Percentiles rank a stretch among this genome's conserved stretches.
These are phyloP conservation scores for Nibea albiflora DNA, from an alignment of 2,113 vertebrate species.

Conservation along the genomic window DNA sequence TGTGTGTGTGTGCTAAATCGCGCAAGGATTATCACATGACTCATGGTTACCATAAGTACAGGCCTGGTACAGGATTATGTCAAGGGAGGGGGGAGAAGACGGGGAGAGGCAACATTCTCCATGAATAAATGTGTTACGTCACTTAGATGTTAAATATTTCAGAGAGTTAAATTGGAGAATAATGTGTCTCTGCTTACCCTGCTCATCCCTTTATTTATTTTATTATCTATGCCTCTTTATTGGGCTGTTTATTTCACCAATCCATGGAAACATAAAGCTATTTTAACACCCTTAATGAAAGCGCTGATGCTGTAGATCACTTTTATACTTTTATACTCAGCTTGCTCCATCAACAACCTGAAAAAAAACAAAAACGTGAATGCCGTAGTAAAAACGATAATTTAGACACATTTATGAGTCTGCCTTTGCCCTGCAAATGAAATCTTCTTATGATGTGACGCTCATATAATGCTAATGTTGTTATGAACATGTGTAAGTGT, in stretches of 20 bases:
- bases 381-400: no score
- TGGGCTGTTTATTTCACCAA: not conserved
- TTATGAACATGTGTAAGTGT: no score
- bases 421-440: no score
- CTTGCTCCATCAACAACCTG: no score
- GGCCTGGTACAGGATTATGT: conserved; percentile 27
- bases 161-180: not conserved
- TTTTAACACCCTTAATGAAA: not conserved
- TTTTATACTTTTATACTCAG: not conserved
- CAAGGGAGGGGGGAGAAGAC: not conserved
- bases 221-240: not conserved
- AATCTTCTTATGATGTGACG: no score
- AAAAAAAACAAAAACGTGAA: not conserved
- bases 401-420: no score
- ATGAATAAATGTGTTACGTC: conserved; percentile 29
- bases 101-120: not conserved
- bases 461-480: no score
- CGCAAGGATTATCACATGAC: conserved; percentile 63
- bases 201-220: not conserved
- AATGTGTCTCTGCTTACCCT: not conserved
- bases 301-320: not conserved
- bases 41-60: conserved; percentile 22
- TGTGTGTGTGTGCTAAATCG: conserved; percentile 27
- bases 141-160: not conserved
- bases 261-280: not conserved